phyloP scores from a whole-genome alignment of 2,888 invertebrate species.

The Tuta absoluta region DNA sequence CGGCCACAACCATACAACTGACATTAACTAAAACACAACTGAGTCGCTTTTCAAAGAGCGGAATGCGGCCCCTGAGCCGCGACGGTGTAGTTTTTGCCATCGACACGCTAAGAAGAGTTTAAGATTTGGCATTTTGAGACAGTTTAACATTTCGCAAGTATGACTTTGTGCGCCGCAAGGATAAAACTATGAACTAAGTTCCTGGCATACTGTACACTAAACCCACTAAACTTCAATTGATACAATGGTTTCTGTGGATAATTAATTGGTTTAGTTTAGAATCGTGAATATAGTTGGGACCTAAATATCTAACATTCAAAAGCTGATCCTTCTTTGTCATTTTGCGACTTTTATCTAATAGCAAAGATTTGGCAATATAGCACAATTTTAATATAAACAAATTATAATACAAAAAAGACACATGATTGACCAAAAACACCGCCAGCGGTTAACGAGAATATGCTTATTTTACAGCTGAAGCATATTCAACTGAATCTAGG shows the following conservation, averaged over 20 bases:
- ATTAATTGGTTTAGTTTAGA: conserved; percentile 6
- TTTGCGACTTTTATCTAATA: conserved; percentile 41
- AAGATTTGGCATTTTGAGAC: no score
- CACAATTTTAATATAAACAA: conserved; percentile 41
- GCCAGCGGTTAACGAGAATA: conserved; percentile 60
- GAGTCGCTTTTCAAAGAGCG: no score
- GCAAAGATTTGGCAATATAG: conserved; percentile 41
- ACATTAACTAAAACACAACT: no score
- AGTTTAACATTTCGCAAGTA: no score
- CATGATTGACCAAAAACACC: conserved; percentile 57
- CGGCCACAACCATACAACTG: no score
- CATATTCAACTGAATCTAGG: conserved; percentile 29
- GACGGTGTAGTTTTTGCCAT: no score
- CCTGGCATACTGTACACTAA: conserved; percentile 42
- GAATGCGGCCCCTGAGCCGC: no score
- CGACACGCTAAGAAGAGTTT: no score
- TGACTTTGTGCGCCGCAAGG: no score
- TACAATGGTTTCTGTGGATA: conserved; percentile 22
- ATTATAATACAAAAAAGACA: conserved; percentile 41
- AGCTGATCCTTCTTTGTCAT: conserved; percentile 28
- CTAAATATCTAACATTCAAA: conserved; percentile 30
- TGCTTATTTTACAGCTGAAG: conserved; percentile 28
- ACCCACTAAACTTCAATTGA: conserved; percentile 15
- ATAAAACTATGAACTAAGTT: conserved; percentile 51
- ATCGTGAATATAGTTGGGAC: conserved; percentile 10